Base-by-base conservation (phyloP, 2,113 vertebrate genomes). In the Pyxicephalus adspersus region DNA sequence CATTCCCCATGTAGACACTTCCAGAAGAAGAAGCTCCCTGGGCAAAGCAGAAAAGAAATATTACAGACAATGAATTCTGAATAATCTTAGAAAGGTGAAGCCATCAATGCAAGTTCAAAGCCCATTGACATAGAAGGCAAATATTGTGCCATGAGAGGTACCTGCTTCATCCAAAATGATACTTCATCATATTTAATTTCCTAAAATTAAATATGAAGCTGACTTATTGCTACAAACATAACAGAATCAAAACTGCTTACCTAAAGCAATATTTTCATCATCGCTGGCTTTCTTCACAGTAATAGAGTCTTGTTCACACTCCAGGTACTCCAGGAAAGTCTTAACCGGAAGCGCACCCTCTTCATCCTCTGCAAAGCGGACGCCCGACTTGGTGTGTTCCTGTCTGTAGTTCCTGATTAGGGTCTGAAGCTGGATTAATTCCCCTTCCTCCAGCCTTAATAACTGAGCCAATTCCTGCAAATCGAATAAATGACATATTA, bases 11-110 rank as follows among this genome's bases (percentile, higher is more conserved):
- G 92, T 72, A 99, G 89, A 87, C 95, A 96, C 38, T 94, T 95
- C 97, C 98, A 98, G 85, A 99, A 98, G 70, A 99, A 87, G 87
- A 98, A 98, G 76, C 90, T 95, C 63, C 98, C 98, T 99, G 85
- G 54, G 72, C 64, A 86, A 78, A 60, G 11, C 11, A 70, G 17
- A 61, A 72, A 29, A 55, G 22, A 60, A 25, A 64, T 64, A 28
- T 26, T 8, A 51, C 2, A 34, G 29, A 20, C 16, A 51, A 71
- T 54, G 18, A 26, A 51, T 9, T 26, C 11, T 17, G 16, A 64
- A 29, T 5, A 15, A 2, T 18, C 25, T 5, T 16, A 64, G 28
- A 18, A 38, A 38, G 9, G 5, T 38, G 34, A 38, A 7, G 2
- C 2, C 34, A 38, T 38, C 34, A 9, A 38, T 38, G 1, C 5